Percentiles rank a stretch among this genome's conserved stretches.
These are phyloP conservation scores for Xestia rhomboidea DNA, from an alignment of 2,888 invertebrate genomes.

Conservation along the genomic window DNA sequence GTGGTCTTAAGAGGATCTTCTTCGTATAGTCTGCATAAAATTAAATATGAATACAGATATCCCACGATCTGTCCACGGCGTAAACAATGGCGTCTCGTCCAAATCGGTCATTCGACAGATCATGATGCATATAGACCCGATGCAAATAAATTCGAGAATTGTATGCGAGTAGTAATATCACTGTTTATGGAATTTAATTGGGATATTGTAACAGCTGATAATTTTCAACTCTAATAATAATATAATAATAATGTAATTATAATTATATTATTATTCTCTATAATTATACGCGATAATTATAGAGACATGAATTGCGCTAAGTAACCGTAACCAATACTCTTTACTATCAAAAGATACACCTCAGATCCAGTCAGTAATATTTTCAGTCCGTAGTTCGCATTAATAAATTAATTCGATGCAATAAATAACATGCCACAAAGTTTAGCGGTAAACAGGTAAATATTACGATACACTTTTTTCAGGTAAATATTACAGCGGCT, in stretches of 20 bases:
- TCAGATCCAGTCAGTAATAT: background rate
- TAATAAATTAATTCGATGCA: background rate
- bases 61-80: too few species aligned
- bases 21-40: constrained; percentile 32
- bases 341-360: constrained; percentile 15
- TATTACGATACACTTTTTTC: background rate
- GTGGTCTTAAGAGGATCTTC: constrained; percentile 5
- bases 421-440: background rate
- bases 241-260: background rate
- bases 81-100: too few species aligned
- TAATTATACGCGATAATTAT: background rate
- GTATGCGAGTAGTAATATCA: constrained; percentile 49
- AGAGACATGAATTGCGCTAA: background rate
- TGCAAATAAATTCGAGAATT: constrained; percentile 50
- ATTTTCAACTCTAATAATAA: background rate
- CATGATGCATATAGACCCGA: too few species aligned
- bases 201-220: constrained; percentile 18
- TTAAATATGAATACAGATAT: constrained; percentile 49
- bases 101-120: too few species aligned
- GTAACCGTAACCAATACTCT: constrained; percentile 12
- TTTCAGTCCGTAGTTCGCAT: background rate
- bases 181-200: constrained; percentile 32
- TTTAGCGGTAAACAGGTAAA: background rate
- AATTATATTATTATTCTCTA: too few species aligned
- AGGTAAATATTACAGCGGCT: too few species aligned